These are phyloP conservation scores for Seladonia tumulorum DNA, from an alignment of 2,888 invertebrate genomes.

Conservation along the genomic window DNA sequence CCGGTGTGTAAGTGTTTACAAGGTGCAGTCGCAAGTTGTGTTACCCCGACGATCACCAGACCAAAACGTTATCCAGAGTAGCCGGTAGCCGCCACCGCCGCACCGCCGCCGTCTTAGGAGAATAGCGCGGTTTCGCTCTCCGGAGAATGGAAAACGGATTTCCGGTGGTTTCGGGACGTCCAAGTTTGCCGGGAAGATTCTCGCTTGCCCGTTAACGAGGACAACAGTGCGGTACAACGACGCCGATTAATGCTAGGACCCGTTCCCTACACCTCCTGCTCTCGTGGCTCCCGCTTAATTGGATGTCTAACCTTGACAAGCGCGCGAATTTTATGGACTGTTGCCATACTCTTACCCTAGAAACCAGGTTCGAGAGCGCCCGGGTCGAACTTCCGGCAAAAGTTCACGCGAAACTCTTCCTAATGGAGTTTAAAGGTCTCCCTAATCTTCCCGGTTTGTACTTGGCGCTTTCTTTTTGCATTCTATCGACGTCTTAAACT, in stretches of 20 bases:
- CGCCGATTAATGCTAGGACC: conserved; percentile 64
- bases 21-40: conserved; percentile 63
- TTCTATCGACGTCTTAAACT: no score
- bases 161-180: conserved; percentile 67
- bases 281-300: conserved; percentile 45
- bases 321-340: conserved; percentile 8
- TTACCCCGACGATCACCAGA: conserved; percentile 68
- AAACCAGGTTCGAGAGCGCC: background rate
- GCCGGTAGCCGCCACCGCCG: conserved; percentile 46
- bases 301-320: conserved; percentile 32
- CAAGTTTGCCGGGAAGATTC: conserved; percentile 63
- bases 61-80: conserved; percentile 70
- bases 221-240: conserved; percentile 41
- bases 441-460: background rate
- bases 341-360: background rate
- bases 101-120: conserved; percentile 56
- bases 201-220: conserved; percentile 45
- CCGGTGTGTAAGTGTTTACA: conserved; percentile 65
- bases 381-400: background rate
- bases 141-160: conserved; percentile 70
- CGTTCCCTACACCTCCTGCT: conserved; percentile 4
- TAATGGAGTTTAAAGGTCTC: background rate
- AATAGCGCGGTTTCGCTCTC: conserved; percentile 55
- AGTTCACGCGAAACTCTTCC: background rate
- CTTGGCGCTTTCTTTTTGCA: background rate